These are phyloP conservation scores for Neodiprion lecontei DNA, from an alignment of 1,140 invertebrate genomes.

Conservation along the genomic window DNA sequence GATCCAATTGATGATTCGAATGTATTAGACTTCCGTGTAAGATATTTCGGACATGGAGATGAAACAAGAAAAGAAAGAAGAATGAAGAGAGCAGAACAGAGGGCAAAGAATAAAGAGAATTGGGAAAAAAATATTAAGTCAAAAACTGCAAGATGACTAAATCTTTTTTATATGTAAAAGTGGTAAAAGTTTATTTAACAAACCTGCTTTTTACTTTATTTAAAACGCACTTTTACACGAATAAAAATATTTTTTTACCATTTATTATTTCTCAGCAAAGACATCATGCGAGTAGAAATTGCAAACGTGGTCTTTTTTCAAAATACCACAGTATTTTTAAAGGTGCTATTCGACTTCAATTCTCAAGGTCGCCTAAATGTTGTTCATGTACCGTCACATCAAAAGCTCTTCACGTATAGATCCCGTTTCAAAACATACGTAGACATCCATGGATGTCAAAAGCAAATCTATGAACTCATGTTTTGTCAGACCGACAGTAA, in stretches of 20 bases:
- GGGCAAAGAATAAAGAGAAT: constrained; percentile 45
- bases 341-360: too few relatives aligned
- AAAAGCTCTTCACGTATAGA: too few relatives aligned
- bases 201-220: neutral
- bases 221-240: too few relatives aligned
- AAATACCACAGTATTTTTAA: too few relatives aligned
- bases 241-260: neutral
- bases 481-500: too few relatives aligned
- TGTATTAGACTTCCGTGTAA: constrained; percentile 65
- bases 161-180: constrained; percentile 9
- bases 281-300: too few relatives aligned
- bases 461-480: too few relatives aligned
- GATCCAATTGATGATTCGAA: constrained; percentile 49
- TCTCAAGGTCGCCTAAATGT: too few relatives aligned
- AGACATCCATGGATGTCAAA: too few relatives aligned
- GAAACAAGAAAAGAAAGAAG: constrained; percentile 68
- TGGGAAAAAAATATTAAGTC: constrained; percentile 44
- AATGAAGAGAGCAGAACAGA: constrained; percentile 45
- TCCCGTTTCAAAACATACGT: too few relatives aligned
- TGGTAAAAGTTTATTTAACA: neutral
- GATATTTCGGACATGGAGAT: constrained; percentile 72
- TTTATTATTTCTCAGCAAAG: neutral
- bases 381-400: too few relatives aligned
- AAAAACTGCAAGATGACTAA: constrained; percentile 35
- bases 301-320: too few relatives aligned